phyloP scores from a whole-genome alignment of 2,888 invertebrate genomes.

The Notodonta dromedarius region DNA sequence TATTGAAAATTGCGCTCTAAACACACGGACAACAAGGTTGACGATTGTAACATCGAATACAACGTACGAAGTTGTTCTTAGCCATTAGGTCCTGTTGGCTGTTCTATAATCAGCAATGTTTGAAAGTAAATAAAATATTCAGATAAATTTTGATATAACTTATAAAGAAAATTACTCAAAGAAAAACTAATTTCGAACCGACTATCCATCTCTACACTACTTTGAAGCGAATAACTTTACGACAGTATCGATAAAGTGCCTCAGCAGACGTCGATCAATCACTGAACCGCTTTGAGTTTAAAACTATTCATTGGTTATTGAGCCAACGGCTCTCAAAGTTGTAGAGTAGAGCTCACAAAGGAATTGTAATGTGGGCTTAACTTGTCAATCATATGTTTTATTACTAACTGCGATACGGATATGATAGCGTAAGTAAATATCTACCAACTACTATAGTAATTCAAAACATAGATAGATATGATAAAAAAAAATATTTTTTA shows the following conservation, averaged over 20 bases:
- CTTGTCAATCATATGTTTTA: neutral
- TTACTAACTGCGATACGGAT: too few relatives aligned
- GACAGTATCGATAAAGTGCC: neutral
- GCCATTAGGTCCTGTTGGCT: too few relatives aligned
- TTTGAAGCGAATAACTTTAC: slow-evolving; percentile 2
- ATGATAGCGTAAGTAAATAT: too few relatives aligned
- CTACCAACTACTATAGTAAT: too few relatives aligned
- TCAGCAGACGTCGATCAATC: slow-evolving; percentile 12
- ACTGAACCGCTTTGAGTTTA: slow-evolving; percentile 6
- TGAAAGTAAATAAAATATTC: too few relatives aligned
- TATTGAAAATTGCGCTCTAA: too few relatives aligned
- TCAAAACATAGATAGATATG: too few relatives aligned
- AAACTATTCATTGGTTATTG: slow-evolving; percentile 11
- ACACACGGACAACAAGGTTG: too few relatives aligned
- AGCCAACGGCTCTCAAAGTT: neutral
- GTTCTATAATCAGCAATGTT: too few relatives aligned
- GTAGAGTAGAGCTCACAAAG: neutral
- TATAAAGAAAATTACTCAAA: neutral
- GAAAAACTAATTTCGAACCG: neutral
- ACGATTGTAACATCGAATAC: too few relatives aligned
- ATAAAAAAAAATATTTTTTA: too few relatives aligned
- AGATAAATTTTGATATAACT: neutral
- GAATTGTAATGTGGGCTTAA: neutral
- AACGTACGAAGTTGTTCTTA: too few relatives aligned
- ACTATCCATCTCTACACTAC: neutral